These are phyloP conservation scores for Clarias platycephalus DNA, from an alignment of 2,797 vertebrate genomes.

Conservation along the genomic window DNA sequence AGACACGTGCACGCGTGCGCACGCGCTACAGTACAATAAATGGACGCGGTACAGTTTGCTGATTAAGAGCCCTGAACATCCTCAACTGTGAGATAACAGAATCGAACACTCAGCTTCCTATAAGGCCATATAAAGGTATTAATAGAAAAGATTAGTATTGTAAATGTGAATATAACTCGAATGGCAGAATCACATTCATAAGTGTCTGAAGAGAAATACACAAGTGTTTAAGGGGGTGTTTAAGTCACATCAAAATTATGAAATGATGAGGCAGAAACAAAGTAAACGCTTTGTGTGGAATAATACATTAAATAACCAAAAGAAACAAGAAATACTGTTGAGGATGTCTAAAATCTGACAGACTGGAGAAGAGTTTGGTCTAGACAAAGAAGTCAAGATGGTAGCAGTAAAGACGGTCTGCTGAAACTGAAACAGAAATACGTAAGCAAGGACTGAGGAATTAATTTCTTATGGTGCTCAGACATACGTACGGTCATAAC, in stretches of 20 bases:
- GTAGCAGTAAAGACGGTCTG: neutral
- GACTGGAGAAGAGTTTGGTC: neutral
- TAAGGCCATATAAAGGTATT: conserved; percentile 31
- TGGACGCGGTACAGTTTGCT: conserved; percentile 56
- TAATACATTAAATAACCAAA: conserved; percentile 31
- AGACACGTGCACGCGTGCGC: conserved; percentile 33
- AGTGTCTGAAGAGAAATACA: conserved; percentile 19
- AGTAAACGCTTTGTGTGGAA: conserved; percentile 28
- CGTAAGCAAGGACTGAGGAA: neutral
- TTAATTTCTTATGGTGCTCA: neutral
- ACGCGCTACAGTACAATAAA: conserved; percentile 53
- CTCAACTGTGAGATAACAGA: conserved; percentile 40
- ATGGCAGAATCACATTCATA: conserved; percentile 33
- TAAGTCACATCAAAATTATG: conserved; percentile 32
- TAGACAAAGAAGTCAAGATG: conserved; percentile 8
- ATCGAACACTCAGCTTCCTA: conserved; percentile 48
- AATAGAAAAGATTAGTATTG: conserved; percentile 33
- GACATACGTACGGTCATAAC: conserved; percentile 52
- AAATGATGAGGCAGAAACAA: conserved; percentile 47
- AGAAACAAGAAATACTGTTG: conserved; percentile 57
- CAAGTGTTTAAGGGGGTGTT: too few relatives aligned
- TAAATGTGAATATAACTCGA: conserved; percentile 11
- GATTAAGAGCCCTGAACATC: conserved; percentile 49
- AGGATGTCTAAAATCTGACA: conserved; percentile 23
- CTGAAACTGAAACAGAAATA: neutral